Conservation (phyloP, 1,140 invertebrate species). For the Leptopilina boulardi region DNA sequence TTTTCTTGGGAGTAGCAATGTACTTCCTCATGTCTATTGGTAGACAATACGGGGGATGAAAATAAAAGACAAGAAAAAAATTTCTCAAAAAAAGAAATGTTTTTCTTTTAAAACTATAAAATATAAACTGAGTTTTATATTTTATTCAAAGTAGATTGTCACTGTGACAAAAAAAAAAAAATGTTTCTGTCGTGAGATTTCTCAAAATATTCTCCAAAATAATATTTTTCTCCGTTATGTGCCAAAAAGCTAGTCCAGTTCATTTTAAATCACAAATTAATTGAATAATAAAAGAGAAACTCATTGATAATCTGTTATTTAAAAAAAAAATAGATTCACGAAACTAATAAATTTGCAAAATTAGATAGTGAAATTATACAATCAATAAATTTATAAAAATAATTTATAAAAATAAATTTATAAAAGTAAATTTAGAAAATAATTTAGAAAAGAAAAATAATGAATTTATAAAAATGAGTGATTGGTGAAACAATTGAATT, state of each 20-base stretch:
- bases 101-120: slow-evolving; percentile 2
- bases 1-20: slow-evolving; percentile 90
- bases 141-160: neutral
- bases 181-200: slow-evolving; percentile 4
- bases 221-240: neutral
- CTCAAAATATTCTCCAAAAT: neutral
- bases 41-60: slow-evolving; percentile 52
- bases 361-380: neutral
- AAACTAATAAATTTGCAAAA: neutral
- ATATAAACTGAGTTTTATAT: slow-evolving; percentile 25
- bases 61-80: neutral
- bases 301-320: neutral
- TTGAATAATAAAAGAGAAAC: neutral
- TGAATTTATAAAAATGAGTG: too few species aligned
- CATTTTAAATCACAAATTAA: neutral
- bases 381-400: too few species aligned
- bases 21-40: slow-evolving; percentile 79
- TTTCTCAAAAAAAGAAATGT: neutral
- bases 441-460: neutral
- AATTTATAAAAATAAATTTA: too few species aligned
- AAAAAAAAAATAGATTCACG: neutral
- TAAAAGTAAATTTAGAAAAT: neutral
- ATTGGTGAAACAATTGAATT: too few species aligned
- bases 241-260: slow-evolving; percentile 16
- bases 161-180: neutral